Evolutionary conservation across 2,113 vertebrate genomes (phyloP).

Genomic region (Rhinichthys klamathensis): DNA sequence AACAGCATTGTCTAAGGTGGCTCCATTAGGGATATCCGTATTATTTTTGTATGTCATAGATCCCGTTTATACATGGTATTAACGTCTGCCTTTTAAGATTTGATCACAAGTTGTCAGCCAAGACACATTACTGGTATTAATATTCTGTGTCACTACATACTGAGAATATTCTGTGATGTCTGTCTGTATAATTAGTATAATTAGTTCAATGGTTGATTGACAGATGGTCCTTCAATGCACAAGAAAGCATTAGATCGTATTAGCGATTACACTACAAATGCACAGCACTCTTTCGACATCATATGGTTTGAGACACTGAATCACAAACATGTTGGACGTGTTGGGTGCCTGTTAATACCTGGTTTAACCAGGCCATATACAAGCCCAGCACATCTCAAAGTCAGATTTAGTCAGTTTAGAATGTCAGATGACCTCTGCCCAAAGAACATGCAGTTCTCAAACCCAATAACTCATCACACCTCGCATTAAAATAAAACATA

Average conservation of each 20-base stretch:
- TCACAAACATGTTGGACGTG: neutral
- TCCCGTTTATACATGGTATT: neutral
- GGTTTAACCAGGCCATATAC: neutral
- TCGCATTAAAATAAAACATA: slow-evolving; percentile 68
- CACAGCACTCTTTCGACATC: neutral
- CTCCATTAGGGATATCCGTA: neutral
- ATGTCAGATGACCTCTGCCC: slow-evolving; percentile 11
- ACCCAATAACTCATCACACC: slow-evolving; percentile 59
- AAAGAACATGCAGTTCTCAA: slow-evolving; percentile 53
- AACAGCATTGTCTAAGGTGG: neutral
- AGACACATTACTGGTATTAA: slow-evolving; percentile 7
- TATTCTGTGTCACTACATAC: neutral
- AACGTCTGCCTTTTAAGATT: neutral
- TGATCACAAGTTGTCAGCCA: neutral
- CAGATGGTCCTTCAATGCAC: neutral
- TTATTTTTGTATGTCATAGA: neutral
- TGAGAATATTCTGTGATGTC: neutral
- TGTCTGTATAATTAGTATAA: neutral
- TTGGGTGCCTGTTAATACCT: neutral
- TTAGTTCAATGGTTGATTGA: neutral
- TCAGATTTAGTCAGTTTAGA: neutral
- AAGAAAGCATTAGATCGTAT: neutral
- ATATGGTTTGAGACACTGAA: neutral
- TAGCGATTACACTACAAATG: neutral
- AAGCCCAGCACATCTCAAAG: slow-evolving; percentile 16